Evolutionary conservation across 2,797 vertebrate species (phyloP).

Genomic region (Acipenser transmontanus): DNA sequence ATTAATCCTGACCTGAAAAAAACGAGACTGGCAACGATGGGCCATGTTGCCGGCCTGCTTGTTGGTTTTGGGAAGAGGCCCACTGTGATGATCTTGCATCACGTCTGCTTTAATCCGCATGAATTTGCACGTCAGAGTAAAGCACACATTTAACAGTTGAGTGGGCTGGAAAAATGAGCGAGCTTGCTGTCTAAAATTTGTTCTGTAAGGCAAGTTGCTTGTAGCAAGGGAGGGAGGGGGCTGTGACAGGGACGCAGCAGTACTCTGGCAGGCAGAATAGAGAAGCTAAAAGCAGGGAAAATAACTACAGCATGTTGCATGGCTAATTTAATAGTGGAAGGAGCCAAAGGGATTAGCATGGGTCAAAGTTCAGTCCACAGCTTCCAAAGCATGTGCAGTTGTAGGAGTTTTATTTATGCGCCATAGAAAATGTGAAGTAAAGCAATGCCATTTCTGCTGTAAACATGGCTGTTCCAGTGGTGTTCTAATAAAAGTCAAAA

Average conservation of each 20-base stretch:
- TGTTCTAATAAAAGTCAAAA: too few species aligned
- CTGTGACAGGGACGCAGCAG: conserved; percentile 23
- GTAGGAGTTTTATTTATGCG: conserved; percentile 21
- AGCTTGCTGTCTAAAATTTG: conserved; percentile 61
- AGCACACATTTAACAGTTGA: conserved; percentile 72
- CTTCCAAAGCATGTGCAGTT: conserved; percentile 53
- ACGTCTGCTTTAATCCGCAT: conserved; percentile 57
- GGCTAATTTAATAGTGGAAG: conserved; percentile 61
- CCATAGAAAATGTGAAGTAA: too few species aligned
- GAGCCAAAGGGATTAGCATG: conserved; percentile 59
- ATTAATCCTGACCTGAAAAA: conserved; percentile 9
- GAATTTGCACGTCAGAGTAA: conserved; percentile 67
- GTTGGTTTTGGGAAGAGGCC: conserved; percentile 59
- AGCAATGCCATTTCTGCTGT: too few species aligned
- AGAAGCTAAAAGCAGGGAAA: conserved; percentile 33
- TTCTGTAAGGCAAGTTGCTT: conserved; percentile 51
- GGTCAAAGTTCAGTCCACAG: conserved; percentile 54
- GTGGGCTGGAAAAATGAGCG: conserved; percentile 60
- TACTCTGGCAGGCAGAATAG: conserved; percentile 37
- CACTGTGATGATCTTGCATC: conserved; percentile 49
- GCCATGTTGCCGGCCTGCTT: conserved; percentile 18
- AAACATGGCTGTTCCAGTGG: too few species aligned
- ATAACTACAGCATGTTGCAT: conserved; percentile 36
- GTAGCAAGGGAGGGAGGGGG: conserved; percentile 33
- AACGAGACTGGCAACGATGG: not conserved